Evolutionary conservation across 2,888 invertebrate species (phyloP).

Genomic region (Drosophila anomelani): DNA sequence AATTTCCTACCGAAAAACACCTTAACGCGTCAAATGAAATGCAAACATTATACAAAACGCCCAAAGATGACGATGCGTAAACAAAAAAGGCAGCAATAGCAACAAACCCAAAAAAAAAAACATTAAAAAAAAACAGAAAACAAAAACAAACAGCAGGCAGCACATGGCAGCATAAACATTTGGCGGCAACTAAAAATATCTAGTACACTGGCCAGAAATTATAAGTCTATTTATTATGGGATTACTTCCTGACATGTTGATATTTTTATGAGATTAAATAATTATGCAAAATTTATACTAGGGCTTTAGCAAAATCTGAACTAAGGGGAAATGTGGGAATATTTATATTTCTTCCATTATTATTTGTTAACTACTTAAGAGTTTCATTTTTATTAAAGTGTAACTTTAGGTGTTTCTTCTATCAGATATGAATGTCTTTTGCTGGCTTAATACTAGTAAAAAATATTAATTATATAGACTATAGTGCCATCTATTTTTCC

Average conservation of each 20-base stretch:
- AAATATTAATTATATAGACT: not conserved
- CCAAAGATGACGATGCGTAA: constrained; percentile 70
- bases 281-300: not conserved
- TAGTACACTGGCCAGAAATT: constrained; percentile 13
- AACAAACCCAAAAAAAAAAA: constrained; percentile 24
- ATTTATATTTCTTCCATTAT: not conserved
- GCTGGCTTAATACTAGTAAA: not conserved
- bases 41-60: constrained; percentile 68
- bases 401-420: not conserved
- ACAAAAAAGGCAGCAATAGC: constrained; percentile 43
- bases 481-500: not conserved
- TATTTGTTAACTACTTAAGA: not conserved
- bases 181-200: constrained; percentile 40
- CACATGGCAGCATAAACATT: constrained; percentile 74
- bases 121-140: constrained; percentile 12
- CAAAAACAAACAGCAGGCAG: constrained; percentile 38
- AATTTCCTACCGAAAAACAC: constrained; percentile 59
- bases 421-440: not conserved
- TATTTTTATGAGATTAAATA: not conserved
- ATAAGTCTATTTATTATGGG: not conserved
- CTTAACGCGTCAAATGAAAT: constrained; percentile 69
- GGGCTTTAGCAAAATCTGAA: not conserved
- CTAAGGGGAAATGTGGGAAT: not conserved
- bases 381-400: too few species aligned
- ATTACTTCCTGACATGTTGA: not conserved